Evolutionary conservation across 2,888 invertebrate species (phyloP), one percentile per base, ranked within the genome.

Genomic region (Phyto melanocephala): DNA sequence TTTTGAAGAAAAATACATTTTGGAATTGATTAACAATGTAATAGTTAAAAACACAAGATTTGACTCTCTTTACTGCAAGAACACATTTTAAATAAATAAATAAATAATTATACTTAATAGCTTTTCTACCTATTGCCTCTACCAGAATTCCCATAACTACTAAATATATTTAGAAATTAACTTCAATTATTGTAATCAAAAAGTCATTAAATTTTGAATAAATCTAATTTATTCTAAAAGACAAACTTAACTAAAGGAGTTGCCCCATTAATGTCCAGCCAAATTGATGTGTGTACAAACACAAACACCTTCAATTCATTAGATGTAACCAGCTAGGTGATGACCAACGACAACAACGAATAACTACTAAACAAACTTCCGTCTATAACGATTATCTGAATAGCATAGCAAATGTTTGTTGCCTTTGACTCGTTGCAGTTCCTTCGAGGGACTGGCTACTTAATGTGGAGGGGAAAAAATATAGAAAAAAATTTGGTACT

Each of bases 351-450:
- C 35, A 65, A 37, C 58, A 40, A 22, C 40, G 40, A 82, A 54
- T 35, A 71, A 58, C 75, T 67, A 74, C 78, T 75, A 80, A 80
- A 82, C 71, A 65, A 79, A 79, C 82, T 75, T 79, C 82, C 82
- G 82, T 71, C 58, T 71, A 75, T 82, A 82, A 67, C 47, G 79
- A 79, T 75, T 79, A 82, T 75, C 52, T 70, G 28, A 58, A 67
- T 60, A 71, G 60, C 65, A 70, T 60, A 13, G 50, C 70, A 78
- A 68, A 62, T 22, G 67, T 47, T 75, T 45, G 45, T 35, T 56
- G 42, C 24, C 68, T 56, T 10, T 56, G 20, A 71, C 17, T n/a
- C 11, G 15, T 54, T 28, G 28, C 4, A 47, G 54, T 58, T 17
- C 65, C 45, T 68, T 68, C 54, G 47, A 54, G 28, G 28, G 28